Conservation (phyloP, 2,113 vertebrate genomes). For the Ptyas mucosa region DNA sequence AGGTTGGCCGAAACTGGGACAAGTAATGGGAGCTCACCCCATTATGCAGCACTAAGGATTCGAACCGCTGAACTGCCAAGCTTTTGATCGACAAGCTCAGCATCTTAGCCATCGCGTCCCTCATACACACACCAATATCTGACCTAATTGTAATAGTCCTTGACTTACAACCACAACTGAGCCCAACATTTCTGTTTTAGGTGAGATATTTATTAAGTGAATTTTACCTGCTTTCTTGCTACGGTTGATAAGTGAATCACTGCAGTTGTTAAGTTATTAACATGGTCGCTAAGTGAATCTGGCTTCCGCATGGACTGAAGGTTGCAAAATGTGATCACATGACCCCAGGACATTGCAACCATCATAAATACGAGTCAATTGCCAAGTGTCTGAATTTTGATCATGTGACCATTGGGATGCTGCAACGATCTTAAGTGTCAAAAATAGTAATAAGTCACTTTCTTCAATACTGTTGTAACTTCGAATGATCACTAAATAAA, state of each 20-base stretch:
- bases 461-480: not conserved
- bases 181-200: not conserved
- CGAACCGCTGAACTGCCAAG: too few relatives aligned
- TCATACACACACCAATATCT: not conserved
- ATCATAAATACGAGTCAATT: too few relatives aligned
- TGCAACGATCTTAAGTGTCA: not conserved
- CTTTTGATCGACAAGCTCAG: too few relatives aligned
- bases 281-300: not conserved
- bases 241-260: not conserved
- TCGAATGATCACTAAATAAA: not conserved
- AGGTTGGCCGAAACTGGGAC: too few relatives aligned
- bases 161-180: not conserved
- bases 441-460: not conserved
- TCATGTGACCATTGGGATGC: not conserved
- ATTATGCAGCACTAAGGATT: too few relatives aligned
- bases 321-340: not conserved
- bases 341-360: too few relatives aligned
- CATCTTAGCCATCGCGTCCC: too few relatives aligned
- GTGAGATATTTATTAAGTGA: not conserved
- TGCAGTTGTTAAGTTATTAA: not conserved
- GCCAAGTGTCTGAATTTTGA: too few relatives aligned
- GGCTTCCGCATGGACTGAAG: not conserved
- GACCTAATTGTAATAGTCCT: not conserved
- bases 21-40: too few relatives aligned
- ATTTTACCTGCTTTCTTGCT: not conserved